Evolutionary conservation across 1,140 invertebrate species (phyloP).

Genomic region (Leptoteleia sp.): DNA sequence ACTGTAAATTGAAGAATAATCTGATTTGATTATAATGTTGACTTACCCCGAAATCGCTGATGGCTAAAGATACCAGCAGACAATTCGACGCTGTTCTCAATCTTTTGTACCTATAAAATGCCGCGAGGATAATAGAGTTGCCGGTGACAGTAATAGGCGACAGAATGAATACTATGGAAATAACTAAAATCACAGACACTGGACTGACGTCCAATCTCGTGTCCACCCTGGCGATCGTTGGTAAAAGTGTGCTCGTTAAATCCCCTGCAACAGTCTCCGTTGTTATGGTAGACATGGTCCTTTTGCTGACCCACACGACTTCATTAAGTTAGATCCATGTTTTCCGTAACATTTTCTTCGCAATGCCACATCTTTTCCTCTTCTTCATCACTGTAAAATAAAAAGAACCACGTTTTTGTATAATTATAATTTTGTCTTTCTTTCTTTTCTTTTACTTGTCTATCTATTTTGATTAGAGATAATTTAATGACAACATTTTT

Average conservation of each 20-base stretch:
- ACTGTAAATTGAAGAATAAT: too few species aligned
- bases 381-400: too few species aligned
- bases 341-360: slow-evolving; percentile 24
- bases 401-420: too few species aligned
- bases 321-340: slow-evolving; percentile 44
- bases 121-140: slow-evolving; percentile 83
- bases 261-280: slow-evolving; percentile 69
- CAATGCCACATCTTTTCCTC: slow-evolving; percentile 26
- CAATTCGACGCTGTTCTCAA: slow-evolving; percentile 86
- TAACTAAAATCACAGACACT: slow-evolving; percentile 79
- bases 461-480: too few species aligned
- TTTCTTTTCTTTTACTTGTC: too few species aligned
- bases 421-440: too few species aligned
- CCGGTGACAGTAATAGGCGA: slow-evolving; percentile 83
- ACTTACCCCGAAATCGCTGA: slow-evolving; percentile 87
- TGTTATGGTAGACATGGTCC: slow-evolving; percentile 72
- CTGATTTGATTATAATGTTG: too few species aligned
- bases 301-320: slow-evolving; percentile 25
- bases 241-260: slow-evolving; percentile 72
- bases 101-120: slow-evolving; percentile 84
- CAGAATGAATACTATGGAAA: slow-evolving; percentile 82
- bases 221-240: slow-evolving; percentile 73
- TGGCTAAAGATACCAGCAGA: slow-evolving; percentile 87
- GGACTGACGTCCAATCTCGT: slow-evolving; percentile 72
- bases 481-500: too few species aligned